Percentiles rank a stretch among this genome's conserved stretches.
phyloP scores from a whole-genome alignment of 2,888 invertebrate genomes.

The Schrankia costaestrigalis region DNA sequence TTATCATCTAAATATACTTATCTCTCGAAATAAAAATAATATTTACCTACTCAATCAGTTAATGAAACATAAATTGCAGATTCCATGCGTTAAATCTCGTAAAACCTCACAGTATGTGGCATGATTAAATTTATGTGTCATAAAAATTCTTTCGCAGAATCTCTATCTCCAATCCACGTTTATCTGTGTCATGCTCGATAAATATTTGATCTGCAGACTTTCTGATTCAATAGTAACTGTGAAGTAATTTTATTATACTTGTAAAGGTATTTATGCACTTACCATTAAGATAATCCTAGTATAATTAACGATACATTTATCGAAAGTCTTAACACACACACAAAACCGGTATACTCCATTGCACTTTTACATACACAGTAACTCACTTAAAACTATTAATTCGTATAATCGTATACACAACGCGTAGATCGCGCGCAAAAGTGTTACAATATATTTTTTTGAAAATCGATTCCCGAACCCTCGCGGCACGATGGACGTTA shows the following conservation, averaged over 20 bases:
- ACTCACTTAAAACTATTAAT: constrained; percentile 37
- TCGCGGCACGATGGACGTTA: constrained; percentile 16
- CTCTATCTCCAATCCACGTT: constrained; percentile 25
- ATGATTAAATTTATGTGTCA: constrained; percentile 33
- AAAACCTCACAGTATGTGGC: constrained; percentile 12
- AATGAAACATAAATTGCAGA: constrained; percentile 6
- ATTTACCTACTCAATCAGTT: too few species aligned
- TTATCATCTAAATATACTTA: neutral
- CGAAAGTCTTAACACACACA: constrained; percentile 50
- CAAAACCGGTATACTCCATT: constrained; percentile 47
- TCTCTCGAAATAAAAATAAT: too few species aligned
- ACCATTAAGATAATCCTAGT: constrained; percentile 55
- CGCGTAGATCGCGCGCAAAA: constrained; percentile 26
- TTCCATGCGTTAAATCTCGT: constrained; percentile 14
- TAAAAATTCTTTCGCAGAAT: constrained; percentile 30
- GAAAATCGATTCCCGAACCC: constrained; percentile 14
- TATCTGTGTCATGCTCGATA: constrained; percentile 23
- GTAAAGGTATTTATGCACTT: constrained; percentile 32
- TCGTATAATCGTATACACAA: constrained; percentile 41
- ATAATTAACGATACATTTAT: constrained; percentile 41
- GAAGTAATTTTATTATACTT: neutral
- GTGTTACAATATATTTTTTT: constrained; percentile 20
- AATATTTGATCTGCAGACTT: constrained; percentile 13
- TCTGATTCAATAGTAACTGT: constrained; percentile 3
- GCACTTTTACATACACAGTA: constrained; percentile 44